phyloP scores from a whole-genome alignment of 2,888 invertebrate species.

The Mimumesa dahlbomi region DNA sequence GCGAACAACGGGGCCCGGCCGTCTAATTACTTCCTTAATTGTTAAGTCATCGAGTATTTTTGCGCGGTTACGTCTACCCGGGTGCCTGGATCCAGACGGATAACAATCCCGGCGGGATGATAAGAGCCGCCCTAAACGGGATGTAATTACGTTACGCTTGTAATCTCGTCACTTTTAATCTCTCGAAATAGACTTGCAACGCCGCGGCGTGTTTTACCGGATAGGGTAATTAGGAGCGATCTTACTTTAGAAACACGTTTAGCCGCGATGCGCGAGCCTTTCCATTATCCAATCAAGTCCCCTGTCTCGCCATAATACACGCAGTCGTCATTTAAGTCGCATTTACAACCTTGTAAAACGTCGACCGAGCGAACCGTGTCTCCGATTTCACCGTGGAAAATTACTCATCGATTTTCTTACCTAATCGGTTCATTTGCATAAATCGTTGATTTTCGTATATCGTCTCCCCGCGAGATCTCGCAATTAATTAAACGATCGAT shows the following conservation, averaged over 20 bases:
- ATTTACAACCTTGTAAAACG: constrained; percentile 43
- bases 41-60: not conserved
- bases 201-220: constrained; percentile 29
- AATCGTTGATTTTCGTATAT: too few species aligned
- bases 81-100: not conserved
- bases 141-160: constrained; percentile 37
- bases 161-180: constrained; percentile 32
- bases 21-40: constrained; percentile 1
- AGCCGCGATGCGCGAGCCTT: constrained; percentile 27
- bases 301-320: constrained; percentile 4
- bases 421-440: too few species aligned
- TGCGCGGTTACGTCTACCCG: not conserved
- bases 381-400: too few species aligned
- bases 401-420: too few species aligned
- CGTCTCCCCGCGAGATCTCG: too few species aligned
- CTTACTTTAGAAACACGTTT: constrained; percentile 32
- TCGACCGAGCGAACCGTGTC: constrained; percentile 1
- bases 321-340: constrained; percentile 29
- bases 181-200: constrained; percentile 23
- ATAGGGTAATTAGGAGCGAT: constrained; percentile 44
- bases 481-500: too few species aligned
- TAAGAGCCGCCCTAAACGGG: constrained; percentile 19
- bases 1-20: too few species aligned
- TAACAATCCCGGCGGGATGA: not conserved
- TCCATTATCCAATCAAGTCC: constrained; percentile 46